Evolutionary conservation across 2,113 vertebrate species (phyloP).

Genomic region (zebrafish (Danio rerio)): DNA sequence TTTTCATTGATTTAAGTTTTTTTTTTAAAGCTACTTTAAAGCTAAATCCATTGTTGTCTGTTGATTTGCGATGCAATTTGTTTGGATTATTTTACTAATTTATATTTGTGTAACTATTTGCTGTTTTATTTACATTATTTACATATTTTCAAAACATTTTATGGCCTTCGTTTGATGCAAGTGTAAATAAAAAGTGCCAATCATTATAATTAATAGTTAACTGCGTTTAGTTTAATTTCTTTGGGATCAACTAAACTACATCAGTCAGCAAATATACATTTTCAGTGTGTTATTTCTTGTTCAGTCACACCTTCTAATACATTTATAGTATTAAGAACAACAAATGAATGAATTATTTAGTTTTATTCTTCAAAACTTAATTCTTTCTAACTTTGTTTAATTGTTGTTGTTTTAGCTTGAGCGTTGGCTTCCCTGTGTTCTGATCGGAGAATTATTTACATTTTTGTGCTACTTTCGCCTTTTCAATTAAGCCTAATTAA

Average conservation of each 20-base stretch:
- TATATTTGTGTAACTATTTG: too few relatives aligned
- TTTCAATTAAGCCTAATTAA: slow-evolving; percentile 53
- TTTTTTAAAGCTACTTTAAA: neutral
- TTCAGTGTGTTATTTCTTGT: neutral
- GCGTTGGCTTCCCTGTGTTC: neutral
- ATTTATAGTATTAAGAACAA: neutral
- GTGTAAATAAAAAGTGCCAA: neutral
- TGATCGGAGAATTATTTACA: slow-evolving; percentile 13
- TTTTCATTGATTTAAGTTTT: neutral
- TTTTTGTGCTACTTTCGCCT: slow-evolving; percentile 33
- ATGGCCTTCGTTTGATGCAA: neutral
- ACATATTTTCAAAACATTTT: neutral
- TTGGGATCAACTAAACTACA: neutral
- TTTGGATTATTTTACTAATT: neutral
- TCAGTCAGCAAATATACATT: neutral
- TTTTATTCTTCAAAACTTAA: neutral
- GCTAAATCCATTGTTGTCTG: neutral
- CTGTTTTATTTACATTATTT: too few relatives aligned
- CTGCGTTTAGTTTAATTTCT: neutral
- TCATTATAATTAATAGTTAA: neutral
- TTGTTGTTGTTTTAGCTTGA: neutral
- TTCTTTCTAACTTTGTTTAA: neutral
- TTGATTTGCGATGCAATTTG: neutral
- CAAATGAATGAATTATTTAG: neutral
- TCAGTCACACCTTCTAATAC: neutral